Evolutionary conservation across 2,113 vertebrate genomes (phyloP), one percentile per base, ranked within the genome.

Genomic region (Epinephelus lanceolatus): DNA sequence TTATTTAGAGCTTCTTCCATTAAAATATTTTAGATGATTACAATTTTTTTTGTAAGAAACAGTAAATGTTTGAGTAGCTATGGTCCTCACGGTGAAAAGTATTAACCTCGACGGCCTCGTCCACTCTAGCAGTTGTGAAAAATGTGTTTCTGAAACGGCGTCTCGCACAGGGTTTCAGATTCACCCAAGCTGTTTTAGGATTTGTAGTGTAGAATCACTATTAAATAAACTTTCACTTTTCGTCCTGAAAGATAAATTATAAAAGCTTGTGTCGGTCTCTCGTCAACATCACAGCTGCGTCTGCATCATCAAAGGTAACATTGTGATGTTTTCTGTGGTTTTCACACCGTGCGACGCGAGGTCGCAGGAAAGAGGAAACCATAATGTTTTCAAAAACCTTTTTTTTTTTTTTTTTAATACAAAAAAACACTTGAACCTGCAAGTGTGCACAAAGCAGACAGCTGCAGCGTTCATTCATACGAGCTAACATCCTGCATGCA

Each of bases 401-500:
- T 45, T 70, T 30, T 57, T 33, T 30, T 57, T 33, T 61, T 49
- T 23, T 13, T 63, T 37, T n/a, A 63, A 21, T n/a, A 45, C 8
- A 56, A 18, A 71, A 45, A 55, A 82, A 86, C 93, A 93, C 93
- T 93, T 91, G 92, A 90, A 89, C 91, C 92, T 91, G 92, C 91
- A 93, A 94, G 93, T 92, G 92, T 83, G 87, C 81, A 78, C 23
- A 12, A 70, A 88, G 82, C 88, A 79, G 81, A 87, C 78, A 63
- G 81, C 89, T 85, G 88, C 65, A 60, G 85, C 67, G 85, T 88
- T 30, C 30, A 30, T 30, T 77, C 83, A 47, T 52, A 8, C 49
- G 23, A 78, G 76, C 66, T 27, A 70, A 84, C 68, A 61, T 84
- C 78, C 86, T 91, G 89, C 78, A 45, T 90, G 86, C 75, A 90